Percentiles rank a stretch among this genome's conserved stretches.
Evolutionary conservation across 2,888 invertebrate species (phyloP).

Genomic region (Chrysodeixis includens): DNA sequence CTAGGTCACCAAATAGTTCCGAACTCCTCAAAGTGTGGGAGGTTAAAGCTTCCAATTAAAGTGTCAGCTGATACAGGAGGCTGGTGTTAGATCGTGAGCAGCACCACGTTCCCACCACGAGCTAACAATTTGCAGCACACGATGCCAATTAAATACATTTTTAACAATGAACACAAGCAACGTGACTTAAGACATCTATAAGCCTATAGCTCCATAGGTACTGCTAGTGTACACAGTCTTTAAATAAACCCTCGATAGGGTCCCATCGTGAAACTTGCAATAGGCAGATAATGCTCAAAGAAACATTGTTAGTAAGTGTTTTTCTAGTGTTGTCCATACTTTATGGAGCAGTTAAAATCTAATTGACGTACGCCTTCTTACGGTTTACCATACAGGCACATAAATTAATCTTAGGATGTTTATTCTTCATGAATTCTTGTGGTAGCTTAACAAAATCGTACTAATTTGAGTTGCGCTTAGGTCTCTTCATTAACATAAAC

Average conservation of each 20-base stretch:
- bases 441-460: no score
- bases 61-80: constrained; percentile 37
- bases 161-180: constrained; percentile 60
- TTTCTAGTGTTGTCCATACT: constrained; percentile 37
- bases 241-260: constrained; percentile 27
- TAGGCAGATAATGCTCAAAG: constrained; percentile 39
- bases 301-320: constrained; percentile 37
- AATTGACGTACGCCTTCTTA: constrained; percentile 23
- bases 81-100: constrained; percentile 63
- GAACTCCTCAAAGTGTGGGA: constrained; percentile 12
- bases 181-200: constrained; percentile 50
- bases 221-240: constrained; percentile 19
- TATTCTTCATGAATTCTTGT: no score
- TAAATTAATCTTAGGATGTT: no score
- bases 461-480: background rate
- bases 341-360: constrained; percentile 40
- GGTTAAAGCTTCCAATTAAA: constrained; percentile 45
- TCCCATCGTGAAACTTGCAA: constrained; percentile 38
- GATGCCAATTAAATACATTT: constrained; percentile 73
- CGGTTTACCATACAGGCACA: background rate
- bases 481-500: constrained; percentile 3
- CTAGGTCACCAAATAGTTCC: background rate
- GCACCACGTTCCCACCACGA: constrained; percentile 56
- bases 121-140: constrained; percentile 69
- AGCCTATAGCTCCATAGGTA: constrained; percentile 5